phyloP scores from a whole-genome alignment of 2,113 vertebrate species.

The Catharus minimus region DNA sequence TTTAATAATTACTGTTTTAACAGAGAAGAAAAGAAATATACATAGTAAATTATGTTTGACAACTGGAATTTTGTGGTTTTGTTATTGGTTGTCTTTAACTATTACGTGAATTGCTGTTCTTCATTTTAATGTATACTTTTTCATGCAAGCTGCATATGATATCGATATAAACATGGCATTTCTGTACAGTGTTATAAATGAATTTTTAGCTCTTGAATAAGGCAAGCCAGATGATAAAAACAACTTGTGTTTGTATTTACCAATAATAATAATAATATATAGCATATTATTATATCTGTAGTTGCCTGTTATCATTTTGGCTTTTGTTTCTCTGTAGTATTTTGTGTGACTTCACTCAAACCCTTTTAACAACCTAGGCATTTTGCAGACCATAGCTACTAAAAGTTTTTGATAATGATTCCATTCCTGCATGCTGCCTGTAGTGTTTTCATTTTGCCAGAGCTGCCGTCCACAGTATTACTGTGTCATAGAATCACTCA shows the following conservation, averaged over 20 bases:
- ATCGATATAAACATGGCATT: conserved; percentile 72
- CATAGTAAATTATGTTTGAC: conserved; percentile 98
- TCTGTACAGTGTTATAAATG: conserved; percentile 78
- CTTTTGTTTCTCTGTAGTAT: background rate
- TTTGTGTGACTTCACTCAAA: background rate
- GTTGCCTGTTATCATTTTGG: conserved; percentile 19
- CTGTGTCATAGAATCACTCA: background rate
- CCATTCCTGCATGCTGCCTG: background rate
- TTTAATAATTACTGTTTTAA: conserved; percentile 91
- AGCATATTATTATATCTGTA: background rate
- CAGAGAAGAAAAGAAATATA: conserved; percentile 79
- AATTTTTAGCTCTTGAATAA: conserved; percentile 88
- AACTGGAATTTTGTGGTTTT: conserved; percentile 90
- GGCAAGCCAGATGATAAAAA: conserved; percentile 83
- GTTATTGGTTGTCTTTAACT: conserved; percentile 92
- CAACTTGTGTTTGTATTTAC: conserved; percentile 53
- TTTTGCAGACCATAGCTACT: background rate
- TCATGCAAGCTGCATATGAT: conserved; percentile 77
- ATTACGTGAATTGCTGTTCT: conserved; percentile 90
- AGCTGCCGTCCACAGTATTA: background rate
- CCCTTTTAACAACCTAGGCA: background rate
- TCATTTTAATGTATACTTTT: conserved; percentile 84
- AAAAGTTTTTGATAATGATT: background rate
- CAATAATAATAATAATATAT: background rate
- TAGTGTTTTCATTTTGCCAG: background rate